These are phyloP conservation scores for Ceyx cyanopectus DNA, from an alignment of 2,113 vertebrate species.

Conservation along the genomic window DNA sequence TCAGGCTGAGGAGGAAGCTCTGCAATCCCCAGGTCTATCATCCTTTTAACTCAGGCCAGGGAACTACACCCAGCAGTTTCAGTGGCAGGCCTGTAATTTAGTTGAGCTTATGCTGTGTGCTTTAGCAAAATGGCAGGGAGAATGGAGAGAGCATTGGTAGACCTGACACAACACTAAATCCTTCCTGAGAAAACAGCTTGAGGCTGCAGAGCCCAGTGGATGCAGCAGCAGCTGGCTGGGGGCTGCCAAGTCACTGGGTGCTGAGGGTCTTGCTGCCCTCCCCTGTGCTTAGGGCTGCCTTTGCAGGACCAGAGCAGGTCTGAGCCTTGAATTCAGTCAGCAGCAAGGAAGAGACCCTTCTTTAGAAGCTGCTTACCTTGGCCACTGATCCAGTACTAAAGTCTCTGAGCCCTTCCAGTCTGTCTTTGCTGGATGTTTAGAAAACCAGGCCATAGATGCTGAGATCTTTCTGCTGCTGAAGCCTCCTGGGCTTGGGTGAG, in stretches of 20 bases:
- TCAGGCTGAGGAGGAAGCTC: not conserved
- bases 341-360: not conserved
- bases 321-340: not conserved
- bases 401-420: not conserved
- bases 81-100: slow-evolving; percentile 35
- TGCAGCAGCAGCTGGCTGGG: accelerated
- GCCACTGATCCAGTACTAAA: not conserved
- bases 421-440: not conserved
- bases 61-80: slow-evolving; percentile 35
- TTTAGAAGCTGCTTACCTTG: not conserved
- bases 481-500: not conserved
- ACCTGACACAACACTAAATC: not conserved
- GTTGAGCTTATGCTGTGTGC: not conserved
- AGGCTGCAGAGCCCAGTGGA: accelerated
- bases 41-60: slow-evolving; percentile 24
- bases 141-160: not conserved
- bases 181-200: accelerated
- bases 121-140: not conserved
- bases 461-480: not conserved
- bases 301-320: not conserved
- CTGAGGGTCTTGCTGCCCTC: not conserved
- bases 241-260: accelerated
- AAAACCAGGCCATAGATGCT: not conserved
- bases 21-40: not conserved
- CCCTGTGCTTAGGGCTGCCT: not conserved